These are phyloP conservation scores for Physella acuta DNA, from an alignment of 1,140 invertebrate genomes.

Conservation along the genomic window DNA sequence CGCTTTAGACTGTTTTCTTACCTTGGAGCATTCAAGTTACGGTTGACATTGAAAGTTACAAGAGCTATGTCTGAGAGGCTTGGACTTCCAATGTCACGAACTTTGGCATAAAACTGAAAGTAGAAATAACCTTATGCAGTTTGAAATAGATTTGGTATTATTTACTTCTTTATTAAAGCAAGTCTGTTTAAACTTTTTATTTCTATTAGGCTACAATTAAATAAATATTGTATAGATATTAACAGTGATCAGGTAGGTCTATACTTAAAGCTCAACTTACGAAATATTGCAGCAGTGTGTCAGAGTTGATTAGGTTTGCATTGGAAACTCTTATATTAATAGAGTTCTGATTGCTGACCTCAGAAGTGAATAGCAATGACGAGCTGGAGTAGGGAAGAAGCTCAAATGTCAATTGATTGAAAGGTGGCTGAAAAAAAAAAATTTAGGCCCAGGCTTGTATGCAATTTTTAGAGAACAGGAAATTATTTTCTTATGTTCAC, in stretches of 20 bases:
- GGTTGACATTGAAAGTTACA: slow-evolving; percentile 76
- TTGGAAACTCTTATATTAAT: neutral
- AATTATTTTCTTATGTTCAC: no score
- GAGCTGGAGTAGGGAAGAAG: neutral
- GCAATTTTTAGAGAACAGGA: no score
- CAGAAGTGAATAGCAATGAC: neutral
- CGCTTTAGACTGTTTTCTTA: no score
- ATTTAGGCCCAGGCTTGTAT: neutral
- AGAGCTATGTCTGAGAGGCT: slow-evolving; percentile 78
- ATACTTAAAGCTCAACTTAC: no score
- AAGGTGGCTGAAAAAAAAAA: neutral
- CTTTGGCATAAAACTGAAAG: slow-evolving; percentile 38
- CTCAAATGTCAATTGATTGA: slow-evolving; percentile 5
- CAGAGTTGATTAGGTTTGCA: neutral
- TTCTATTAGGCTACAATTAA: no score
- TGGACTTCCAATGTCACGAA: slow-evolving; percentile 81
- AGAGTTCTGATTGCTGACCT: neutral
- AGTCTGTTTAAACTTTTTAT: no score
- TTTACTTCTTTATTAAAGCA: no score
- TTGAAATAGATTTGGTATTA: no score
- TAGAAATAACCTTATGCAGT: no score
- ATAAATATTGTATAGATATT: no score
- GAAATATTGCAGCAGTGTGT: neutral
- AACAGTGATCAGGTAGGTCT: no score
- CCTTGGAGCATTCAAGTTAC: slow-evolving; percentile 39